These are phyloP conservation scores for Panopea generosa DNA, from an alignment of 2,888 invertebrate genomes.

Conservation along the genomic window DNA sequence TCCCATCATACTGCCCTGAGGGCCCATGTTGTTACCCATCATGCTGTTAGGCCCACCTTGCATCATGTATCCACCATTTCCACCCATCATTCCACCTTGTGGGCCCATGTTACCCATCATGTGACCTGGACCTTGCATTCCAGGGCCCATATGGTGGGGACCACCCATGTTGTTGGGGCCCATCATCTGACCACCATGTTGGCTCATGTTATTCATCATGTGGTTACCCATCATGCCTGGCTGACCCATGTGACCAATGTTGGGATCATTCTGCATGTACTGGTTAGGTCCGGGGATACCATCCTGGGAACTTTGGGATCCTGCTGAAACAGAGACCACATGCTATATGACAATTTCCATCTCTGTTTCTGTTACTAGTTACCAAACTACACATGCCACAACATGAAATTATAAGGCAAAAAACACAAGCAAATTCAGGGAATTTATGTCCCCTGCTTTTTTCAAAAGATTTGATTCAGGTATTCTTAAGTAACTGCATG, in stretches of 20 bases:
- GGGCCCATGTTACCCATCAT: constrained; percentile 62
- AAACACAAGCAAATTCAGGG: too few relatives aligned
- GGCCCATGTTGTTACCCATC: constrained; percentile 60
- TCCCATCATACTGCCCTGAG: constrained; percentile 64
- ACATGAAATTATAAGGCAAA: too few relatives aligned
- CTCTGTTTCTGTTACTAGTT: too few relatives aligned
- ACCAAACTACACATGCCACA: too few relatives aligned
- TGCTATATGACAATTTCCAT: too few relatives aligned
- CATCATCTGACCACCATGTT: constrained; percentile 72
- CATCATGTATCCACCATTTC: constrained; percentile 58
- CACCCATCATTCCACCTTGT: constrained; percentile 37
- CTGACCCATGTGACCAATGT: constrained; percentile 76
- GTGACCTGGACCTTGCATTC: constrained; percentile 57
- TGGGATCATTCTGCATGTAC: constrained; percentile 75
- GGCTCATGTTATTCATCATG: constrained; percentile 73
- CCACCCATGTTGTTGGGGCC: constrained; percentile 80
- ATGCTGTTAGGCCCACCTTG: constrained; percentile 57
- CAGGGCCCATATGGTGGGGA: constrained; percentile 64
- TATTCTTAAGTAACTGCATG: too few relatives aligned
- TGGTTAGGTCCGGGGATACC: constrained; percentile 77
- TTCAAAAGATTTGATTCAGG: too few relatives aligned
- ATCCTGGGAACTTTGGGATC: constrained; percentile 81
- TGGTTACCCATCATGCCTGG: constrained; percentile 75
- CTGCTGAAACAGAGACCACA: constrained; percentile 62
- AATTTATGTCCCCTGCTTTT: too few relatives aligned